Evolutionary conservation across 2,113 vertebrate genomes (phyloP), one percentile per base, ranked within the genome.

Genomic region (Chaenogobius annularis): DNA sequence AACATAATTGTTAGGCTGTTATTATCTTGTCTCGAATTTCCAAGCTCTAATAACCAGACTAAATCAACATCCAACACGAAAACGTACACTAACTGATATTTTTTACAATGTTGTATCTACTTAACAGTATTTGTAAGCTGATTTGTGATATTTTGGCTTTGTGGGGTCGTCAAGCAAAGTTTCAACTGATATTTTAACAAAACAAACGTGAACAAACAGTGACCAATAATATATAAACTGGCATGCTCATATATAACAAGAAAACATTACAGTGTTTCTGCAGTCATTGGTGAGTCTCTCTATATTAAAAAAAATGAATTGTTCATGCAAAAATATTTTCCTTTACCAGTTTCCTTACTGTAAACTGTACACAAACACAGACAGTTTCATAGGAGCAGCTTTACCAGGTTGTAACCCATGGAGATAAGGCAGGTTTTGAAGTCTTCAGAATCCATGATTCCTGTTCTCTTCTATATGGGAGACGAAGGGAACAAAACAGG

Each of bases 341-440:
- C 37, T 61, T 5, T 40, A 83, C 80, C 74, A 10, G 52, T 56
- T 22, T 63, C 12, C 3, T 68, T 65, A 61, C 59, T 52, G 58
- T 26, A 23, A 58, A 23, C 62, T 75, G 72, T 59, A 47, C 68
- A 80, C 69, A 84, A 23, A 71, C 69, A 78, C 52, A 77, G 75
- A 82, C 52, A 70, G 6, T 26, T 26, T 74, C 62, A 77, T 84
- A 71, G 74, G 74, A 76, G 65, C 64, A 80, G 76, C 85, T 91
- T 93, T 94, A 94, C 94, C 94, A 94, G 92, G 89, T 93, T 94
- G 95, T 98, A 98, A 95, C 97, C 98, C 94, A 99, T 95, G 96
- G 98, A 98, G 97, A 99, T 99, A 93, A 99, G 98, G 95, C 96
- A 99, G 95, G 97, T 96, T 93, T 95, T 96, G 96, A 98, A 99